Base-by-base conservation (phyloP, 2,113 vertebrate species). In the Eulacestoma nigropectus region DNA sequence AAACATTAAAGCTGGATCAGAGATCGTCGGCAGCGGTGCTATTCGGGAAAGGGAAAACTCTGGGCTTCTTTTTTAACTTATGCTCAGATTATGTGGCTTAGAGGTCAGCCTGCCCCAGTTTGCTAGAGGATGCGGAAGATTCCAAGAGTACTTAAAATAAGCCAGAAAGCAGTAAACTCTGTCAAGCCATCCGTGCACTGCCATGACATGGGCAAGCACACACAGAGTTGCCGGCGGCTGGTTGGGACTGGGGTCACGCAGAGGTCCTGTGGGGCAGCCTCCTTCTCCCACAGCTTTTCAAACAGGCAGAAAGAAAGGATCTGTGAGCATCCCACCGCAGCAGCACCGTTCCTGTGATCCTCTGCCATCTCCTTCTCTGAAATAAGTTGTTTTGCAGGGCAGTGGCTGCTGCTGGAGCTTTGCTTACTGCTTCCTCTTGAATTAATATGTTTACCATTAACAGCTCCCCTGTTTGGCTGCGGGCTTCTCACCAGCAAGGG, bases 81-180 rank as follows among this genome's bases (percentile, higher is more conserved):
- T 68, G 91, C 65, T 67, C 69, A 77, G 85, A 90, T 87, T 87
- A 64, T 11, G 70, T 83, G 84, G 89, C 55, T 87, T 64, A 95
- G 89, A 97, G 81, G 92, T 97, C 96, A 95, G 93, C 42, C 72
- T 94, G 86, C 74, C 90, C 88, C 88, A 67, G 84, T 93, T 96
- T 95, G 91, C 82, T 42, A n/a, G 79, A 73, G 90, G 72, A 87
- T 83, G 79, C 70, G 18, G 81, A 65, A 83, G 86, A 93, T 97
- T 96, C 94, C 92, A 78, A 89, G 73, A 92, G 59, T 20, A 33
- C 64, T 90, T 94, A 90, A 95, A 97, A 95, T 82, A 91, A 94
- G 87, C 46, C 94, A 94, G 90, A 96, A 96, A 93, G 94, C 87
- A 60, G 91, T 76, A 90, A 92, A 87, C 74, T 95, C 91, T 87